These are phyloP conservation scores for Trachelus troglodyta DNA, from an alignment of 2,888 invertebrate species.

Conservation along the genomic window DNA sequence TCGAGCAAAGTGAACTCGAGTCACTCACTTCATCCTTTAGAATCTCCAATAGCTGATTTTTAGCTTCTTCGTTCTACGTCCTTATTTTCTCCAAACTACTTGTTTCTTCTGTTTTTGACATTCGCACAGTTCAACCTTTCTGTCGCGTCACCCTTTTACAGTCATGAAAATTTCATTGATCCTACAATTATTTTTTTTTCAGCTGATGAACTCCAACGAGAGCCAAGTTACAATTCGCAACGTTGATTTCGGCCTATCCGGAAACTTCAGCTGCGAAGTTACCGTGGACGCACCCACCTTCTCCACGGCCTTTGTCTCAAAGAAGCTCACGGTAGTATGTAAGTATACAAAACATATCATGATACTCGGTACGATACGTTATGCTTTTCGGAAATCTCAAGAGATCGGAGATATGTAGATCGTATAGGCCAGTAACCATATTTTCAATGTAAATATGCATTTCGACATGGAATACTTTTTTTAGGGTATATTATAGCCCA, in stretches of 20 bases:
- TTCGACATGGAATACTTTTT: constrained; percentile 7
- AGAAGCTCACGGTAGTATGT: constrained; percentile 81
- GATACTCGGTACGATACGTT: background rate
- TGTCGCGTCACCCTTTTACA: background rate
- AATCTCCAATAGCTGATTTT: background rate
- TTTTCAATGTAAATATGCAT: constrained; percentile 35
- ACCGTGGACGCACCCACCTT: constrained; percentile 80
- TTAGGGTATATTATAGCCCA: background rate
- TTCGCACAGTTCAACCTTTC: too few relatives aligned
- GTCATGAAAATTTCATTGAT: background rate
- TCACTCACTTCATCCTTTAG: background rate
- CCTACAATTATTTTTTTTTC: constrained; percentile 57
- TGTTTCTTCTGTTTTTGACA: background rate
- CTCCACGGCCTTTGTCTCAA: constrained; percentile 74
- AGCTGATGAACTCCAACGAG: constrained; percentile 79
- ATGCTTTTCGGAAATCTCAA: background rate
- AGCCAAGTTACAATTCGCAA: constrained; percentile 78
- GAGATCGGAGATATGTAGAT: background rate
- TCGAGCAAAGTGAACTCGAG: background rate
- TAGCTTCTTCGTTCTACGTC: background rate
- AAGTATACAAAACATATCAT: constrained; percentile 61
- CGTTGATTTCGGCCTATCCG: constrained; percentile 77
- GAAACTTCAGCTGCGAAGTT: constrained; percentile 85
- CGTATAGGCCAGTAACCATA: constrained; percentile 21
- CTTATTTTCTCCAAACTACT: constrained; percentile 13